Percentiles rank a stretch among this genome's conserved stretches.
phyloP scores from a whole-genome alignment of 2,888 invertebrate species.

The Sialis lutaria region DNA sequence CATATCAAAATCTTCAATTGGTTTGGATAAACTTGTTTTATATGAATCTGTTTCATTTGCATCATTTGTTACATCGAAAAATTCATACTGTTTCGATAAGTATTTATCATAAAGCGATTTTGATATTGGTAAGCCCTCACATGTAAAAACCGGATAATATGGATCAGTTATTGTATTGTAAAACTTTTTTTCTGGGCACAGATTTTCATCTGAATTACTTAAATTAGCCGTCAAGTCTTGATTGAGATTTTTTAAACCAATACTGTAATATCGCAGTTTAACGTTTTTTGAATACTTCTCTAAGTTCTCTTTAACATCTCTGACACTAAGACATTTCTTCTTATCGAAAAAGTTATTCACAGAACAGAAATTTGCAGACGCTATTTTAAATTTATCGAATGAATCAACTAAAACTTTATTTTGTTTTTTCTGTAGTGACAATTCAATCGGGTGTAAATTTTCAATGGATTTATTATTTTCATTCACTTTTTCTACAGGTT shows the following conservation, averaged over 20 bases:
- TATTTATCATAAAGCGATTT: conserved; percentile 53
- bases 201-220: conserved; percentile 21
- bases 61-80: conserved; percentile 20
- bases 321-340: conserved; percentile 33
- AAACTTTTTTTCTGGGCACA: conserved; percentile 25
- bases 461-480: conserved; percentile 3
- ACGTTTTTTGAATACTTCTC: conserved; percentile 37
- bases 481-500: conserved; percentile 8
- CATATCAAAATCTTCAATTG: conserved; percentile 32
- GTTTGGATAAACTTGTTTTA: conserved; percentile 17
- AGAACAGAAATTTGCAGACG: conserved; percentile 11
- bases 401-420: conserved; percentile 15
- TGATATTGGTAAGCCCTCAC: conserved; percentile 57
- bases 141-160: conserved; percentile 55
- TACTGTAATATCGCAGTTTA: conserved; percentile 34
- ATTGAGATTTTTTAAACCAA: conserved; percentile 26
- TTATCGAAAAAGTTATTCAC: conserved; percentile 14
- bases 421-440: conserved; percentile 6
- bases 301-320: conserved; percentile 42
- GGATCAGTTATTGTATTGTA: conserved; percentile 65
- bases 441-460: not conserved
- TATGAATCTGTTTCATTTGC: conserved; percentile 3
- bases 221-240: conserved; percentile 17
- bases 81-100: conserved; percentile 43
- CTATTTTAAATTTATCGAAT: conserved; percentile 21